Evolutionary conservation across 2,113 vertebrate genomes (phyloP).

Genomic region (Ctenodactylus gundi): DNA sequence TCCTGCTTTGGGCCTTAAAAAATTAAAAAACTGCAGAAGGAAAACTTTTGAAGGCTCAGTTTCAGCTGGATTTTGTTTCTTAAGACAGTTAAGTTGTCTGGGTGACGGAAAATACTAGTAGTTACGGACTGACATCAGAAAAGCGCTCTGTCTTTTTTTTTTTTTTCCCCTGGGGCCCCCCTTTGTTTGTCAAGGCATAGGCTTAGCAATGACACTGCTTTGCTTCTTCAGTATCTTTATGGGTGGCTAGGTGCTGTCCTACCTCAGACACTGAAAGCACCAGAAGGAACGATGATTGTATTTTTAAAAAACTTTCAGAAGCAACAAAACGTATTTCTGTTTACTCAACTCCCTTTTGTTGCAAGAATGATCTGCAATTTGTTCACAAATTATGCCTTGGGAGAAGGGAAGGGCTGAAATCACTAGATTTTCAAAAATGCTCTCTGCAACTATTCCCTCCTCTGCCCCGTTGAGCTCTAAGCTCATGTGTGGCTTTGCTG

Average conservation of each 20-base stretch:
- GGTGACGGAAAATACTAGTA: constrained; percentile 74
- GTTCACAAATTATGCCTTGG: neutral
- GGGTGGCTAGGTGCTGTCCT: neutral
- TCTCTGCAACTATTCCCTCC: neutral
- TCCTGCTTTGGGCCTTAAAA: constrained; percentile 76
- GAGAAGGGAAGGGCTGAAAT: neutral
- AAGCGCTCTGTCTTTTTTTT: neutral
- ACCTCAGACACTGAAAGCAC: neutral
- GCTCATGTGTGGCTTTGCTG: neutral
- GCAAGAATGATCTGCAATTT: constrained; percentile 3
- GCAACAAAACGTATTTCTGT: neutral
- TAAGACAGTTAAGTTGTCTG: constrained; percentile 62
- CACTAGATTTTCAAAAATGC: neutral
- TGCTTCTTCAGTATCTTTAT: neutral
- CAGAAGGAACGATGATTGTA: neutral
- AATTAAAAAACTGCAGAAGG: constrained; percentile 57
- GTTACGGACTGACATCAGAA: constrained; percentile 8
- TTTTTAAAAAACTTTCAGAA: constrained; percentile 45
- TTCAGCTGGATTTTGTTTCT: constrained; percentile 75
- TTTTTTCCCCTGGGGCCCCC: neutral
- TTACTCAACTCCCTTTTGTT: neutral
- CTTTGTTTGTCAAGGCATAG: neutral
- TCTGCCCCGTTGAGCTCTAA: neutral
- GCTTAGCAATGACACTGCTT: neutral
- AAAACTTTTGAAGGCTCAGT: constrained; percentile 74